Conservation (phyloP, 2,113 vertebrate species). For the Periophthalmodon schlosseri region DNA sequence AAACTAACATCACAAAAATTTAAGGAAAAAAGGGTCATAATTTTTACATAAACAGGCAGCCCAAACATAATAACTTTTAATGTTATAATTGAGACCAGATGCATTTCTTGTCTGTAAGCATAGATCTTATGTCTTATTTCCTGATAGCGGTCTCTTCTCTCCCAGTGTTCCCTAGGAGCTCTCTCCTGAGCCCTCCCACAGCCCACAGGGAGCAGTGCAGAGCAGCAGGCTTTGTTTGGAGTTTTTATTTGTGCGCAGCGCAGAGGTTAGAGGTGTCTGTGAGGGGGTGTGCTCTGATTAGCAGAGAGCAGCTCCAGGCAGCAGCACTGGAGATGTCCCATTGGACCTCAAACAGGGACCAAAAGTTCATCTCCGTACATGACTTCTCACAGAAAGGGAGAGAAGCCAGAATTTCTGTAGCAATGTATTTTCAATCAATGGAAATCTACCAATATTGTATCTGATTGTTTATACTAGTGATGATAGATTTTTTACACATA, state of each 20-base stretch:
- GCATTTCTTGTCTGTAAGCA: neutral
- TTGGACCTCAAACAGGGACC: slow-evolving; percentile 12
- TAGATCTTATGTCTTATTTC: neutral
- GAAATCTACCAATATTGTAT: neutral
- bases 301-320: slow-evolving; percentile 25
- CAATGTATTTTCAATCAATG: neutral
- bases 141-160: slow-evolving; percentile 9
- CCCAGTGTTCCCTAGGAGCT: neutral
- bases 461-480: neutral
- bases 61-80: no score
- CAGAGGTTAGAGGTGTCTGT: slow-evolving; percentile 53
- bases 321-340: slow-evolving; percentile 8
- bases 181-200: slow-evolving; percentile 35
- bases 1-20: no score
- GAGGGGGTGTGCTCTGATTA: slow-evolving; percentile 46
- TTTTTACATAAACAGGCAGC: no score
- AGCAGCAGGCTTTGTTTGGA: slow-evolving; percentile 59
- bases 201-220: slow-evolving; percentile 9
- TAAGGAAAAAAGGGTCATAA: no score
- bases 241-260: slow-evolving; percentile 66
- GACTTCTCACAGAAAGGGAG: neutral
- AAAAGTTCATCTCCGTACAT: neutral
- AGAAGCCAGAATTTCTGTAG: neutral
- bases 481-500: neutral
- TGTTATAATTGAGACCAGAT: neutral